Evolutionary conservation across 2,797 vertebrate species (phyloP), one percentile per base, ranked within the genome.

Genomic region (Eurystomus glaucurus): DNA sequence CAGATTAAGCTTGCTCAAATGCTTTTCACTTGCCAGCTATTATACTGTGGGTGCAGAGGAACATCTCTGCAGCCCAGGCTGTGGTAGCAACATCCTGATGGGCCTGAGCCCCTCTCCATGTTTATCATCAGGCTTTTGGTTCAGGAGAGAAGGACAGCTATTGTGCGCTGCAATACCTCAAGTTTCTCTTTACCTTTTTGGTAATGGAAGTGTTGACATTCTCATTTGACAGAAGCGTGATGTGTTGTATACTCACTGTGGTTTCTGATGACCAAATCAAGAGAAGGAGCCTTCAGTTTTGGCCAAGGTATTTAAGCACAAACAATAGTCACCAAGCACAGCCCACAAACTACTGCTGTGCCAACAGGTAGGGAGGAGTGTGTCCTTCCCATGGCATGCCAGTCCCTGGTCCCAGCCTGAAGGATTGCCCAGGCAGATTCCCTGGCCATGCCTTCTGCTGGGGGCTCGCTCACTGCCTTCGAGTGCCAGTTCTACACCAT

Each of bases 1-100:
- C 61, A 75, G 72, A 87, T 96, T 90, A 89, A 37, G 46, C 85
- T 79, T 89, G 90, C 78, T 95, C 75, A 94, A 35, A 60, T 71
- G 80, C 84, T 26, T 96, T 75, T 76, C 51, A 6, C 55, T 79
- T 48, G 66, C 41, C 72, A 75, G 51, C 58, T 60, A 11, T 46
- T 46, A 14, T 8, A 9, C 20, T 25, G 5, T n/a, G 54, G 37
- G 39, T 3, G 9, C 1, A 9, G 29, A 81, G 41, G 60, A 52
- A 3, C 28, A 58, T 1, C 66, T 75, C 54, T 29, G 70, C 46
- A 26, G 45, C 16, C 72, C 15, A 6, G 61, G 69, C 60, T 45
- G 46, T 4, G n/a, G 48, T 22, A 16, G 41, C 43, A 26, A 14
- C 45, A 22, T 31, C n/a, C 26, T 14, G 8, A 8, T 2, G 35